Evolutionary conservation across 2,888 invertebrate species (phyloP).

Genomic region (Drosophila glabriapex): DNA sequence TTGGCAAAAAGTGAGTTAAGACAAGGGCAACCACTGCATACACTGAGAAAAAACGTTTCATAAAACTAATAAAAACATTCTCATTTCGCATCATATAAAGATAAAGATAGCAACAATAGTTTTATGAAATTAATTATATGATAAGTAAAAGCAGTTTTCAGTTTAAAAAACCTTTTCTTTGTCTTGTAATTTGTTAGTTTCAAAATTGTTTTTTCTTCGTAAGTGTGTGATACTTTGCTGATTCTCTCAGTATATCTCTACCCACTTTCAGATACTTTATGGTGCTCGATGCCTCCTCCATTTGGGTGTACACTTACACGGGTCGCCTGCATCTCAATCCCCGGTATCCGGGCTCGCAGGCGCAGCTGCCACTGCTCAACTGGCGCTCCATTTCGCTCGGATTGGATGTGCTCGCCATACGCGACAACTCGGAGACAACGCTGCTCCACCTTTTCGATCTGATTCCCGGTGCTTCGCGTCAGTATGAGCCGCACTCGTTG

Average conservation of each 20-base stretch:
- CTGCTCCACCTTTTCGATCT: conserved; percentile 95
- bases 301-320: conserved; percentile 96
- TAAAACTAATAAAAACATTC: background rate
- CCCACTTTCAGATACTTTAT: conserved; percentile 92
- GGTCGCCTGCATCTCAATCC: conserved; percentile 95
- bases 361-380: conserved; percentile 90
- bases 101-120: background rate
- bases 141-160: background rate
- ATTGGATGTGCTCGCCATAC: conserved; percentile 93
- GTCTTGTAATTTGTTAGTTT: too few relatives aligned
- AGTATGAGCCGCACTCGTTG: conserved; percentile 90
- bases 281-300: conserved; percentile 92
- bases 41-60: background rate
- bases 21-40: background rate
- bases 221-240: background rate
- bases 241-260: background rate
- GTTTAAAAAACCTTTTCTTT: background rate
- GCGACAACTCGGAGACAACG: conserved; percentile 94
- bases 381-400: conserved; percentile 92
- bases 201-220: background rate
- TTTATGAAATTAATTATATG: background rate
- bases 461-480: conserved; percentile 85
- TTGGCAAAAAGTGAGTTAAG: conserved; percentile 84
- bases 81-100: background rate
- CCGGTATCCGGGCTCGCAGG: conserved; percentile 93